Conservation (phyloP, 2,888 invertebrate species). For the Slavum lentiscoides region DNA sequence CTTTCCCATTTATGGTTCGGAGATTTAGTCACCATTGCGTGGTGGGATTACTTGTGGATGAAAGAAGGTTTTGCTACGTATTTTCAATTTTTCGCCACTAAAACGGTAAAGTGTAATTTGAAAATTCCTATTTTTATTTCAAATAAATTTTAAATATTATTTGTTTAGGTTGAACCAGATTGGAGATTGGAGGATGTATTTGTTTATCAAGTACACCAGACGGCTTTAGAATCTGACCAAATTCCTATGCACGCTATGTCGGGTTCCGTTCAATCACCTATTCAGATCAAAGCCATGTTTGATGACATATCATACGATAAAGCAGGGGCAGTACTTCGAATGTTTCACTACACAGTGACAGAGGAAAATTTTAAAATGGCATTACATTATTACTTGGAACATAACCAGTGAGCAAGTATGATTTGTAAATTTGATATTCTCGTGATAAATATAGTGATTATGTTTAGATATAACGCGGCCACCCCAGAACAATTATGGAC, state of each 20-base stretch:
- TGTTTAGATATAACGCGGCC: slow-evolving; percentile 16
- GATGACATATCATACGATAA: slow-evolving; percentile 72
- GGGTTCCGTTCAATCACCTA: slow-evolving; percentile 64
- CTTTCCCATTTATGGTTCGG: slow-evolving; percentile 98
- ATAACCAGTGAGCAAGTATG: background rate
- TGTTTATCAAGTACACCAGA: slow-evolving; percentile 59
- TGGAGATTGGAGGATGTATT: slow-evolving; percentile 56
- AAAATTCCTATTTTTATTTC: too few species aligned
- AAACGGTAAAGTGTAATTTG: slow-evolving; percentile 40
- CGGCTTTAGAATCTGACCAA: slow-evolving; percentile 66
- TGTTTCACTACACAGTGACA: slow-evolving; percentile 70
- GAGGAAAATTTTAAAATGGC: slow-evolving; percentile 63
- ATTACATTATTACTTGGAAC: slow-evolving; percentile 62
- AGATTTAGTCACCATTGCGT: slow-evolving; percentile 78
- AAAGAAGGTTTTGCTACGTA: slow-evolving; percentile 55
- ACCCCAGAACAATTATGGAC: slow-evolving; percentile 54
- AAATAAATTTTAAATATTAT: too few species aligned
- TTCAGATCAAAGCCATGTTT: slow-evolving; percentile 68
- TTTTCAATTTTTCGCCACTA: slow-evolving; percentile 52
- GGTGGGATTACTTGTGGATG: slow-evolving; percentile 55
- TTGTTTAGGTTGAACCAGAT: slow-evolving; percentile 55
- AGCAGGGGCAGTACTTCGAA: slow-evolving; percentile 69
- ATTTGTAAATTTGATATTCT: background rate
- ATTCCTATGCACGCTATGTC: slow-evolving; percentile 67
- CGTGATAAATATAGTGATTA: background rate